Evolutionary conservation across 2,888 invertebrate species (phyloP), one percentile per base, ranked within the genome.

Genomic region (Sarcophaga caerulescens): DNA sequence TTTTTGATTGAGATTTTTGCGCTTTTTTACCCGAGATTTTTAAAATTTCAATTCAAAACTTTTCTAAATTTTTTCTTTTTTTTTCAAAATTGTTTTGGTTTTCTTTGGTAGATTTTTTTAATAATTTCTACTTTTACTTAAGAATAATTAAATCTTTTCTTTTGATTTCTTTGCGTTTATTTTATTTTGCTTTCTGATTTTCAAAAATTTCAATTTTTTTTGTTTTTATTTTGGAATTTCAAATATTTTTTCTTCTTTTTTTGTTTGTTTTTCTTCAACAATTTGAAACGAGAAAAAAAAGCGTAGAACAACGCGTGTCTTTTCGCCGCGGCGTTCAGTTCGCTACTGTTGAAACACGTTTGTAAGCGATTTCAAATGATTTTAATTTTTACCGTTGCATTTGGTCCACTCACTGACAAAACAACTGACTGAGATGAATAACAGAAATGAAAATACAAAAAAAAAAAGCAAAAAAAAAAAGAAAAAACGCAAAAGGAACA

Each of bases 271-370:
- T 63, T 65, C 45, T 88, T 62, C 68, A 71, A 23, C 70, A 73
- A 60, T 63, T 65, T 14, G 52, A 4, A 52, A 35, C 35, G 35
- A 35, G 35, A 35, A 35, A 35, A 35, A 74, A 71, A 19, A 81
- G 87, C 52, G 52, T 52, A 52, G 89, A 89, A 91, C 91, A 91
- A 89, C 92, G 91, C 92, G 92, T 91, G 91, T 93, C 92, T 90
- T 92, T 90, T 92, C 92, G 91, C 92, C 92, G 92, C 93, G 93
- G 93, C 93, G 93, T 90, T 90, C 90, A 89, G 88, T 90, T 92
- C 92, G 92, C 92, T 91, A 92, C 92, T 93, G 86, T 86, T 84
- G 75, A 83, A 86, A 81, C 81, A 86, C 86, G 86, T 86, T 86
- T 91, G 90, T 90, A 91, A 90, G 91, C 89, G 88, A 85, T 52